A percentile compares a stretch with the other conserved stretches of the same genome.
Conservation (phyloP, 1,140 invertebrate species). For the Oryzaephilus surinamensis region DNA sequence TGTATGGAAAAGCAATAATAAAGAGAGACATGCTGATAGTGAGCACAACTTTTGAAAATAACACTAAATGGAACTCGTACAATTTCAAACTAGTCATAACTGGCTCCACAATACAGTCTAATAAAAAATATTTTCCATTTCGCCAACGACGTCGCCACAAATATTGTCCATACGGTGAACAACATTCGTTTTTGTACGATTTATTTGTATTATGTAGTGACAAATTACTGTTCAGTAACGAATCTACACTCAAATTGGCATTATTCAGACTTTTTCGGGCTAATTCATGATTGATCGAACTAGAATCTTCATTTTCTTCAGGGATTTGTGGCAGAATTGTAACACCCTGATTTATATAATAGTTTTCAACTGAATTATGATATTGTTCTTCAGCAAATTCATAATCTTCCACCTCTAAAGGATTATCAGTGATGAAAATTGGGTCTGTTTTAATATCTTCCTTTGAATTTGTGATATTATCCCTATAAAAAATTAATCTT, state of each 20-base stretch:
- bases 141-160: background rate
- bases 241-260: slow-evolving; percentile 3
- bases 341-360: slow-evolving; percentile 18
- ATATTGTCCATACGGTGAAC: slow-evolving; percentile 1
- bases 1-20: slow-evolving; percentile 16
- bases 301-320: slow-evolving; percentile 24
- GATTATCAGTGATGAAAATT: no score
- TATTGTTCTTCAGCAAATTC: no score
- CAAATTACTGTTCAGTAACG: no score
- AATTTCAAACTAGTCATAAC: slow-evolving; percentile 13
- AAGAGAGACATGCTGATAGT: slow-evolving; percentile 10
- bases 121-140: slow-evolving; percentile 11
- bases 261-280: slow-evolving; percentile 9
- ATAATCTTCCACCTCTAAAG: no score
- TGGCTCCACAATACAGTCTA: slow-evolving; percentile 17
- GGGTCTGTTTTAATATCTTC: no score
- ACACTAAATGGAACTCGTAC: slow-evolving; percentile 19
- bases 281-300: slow-evolving; percentile 19
- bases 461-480: no score
- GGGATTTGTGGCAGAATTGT: slow-evolving; percentile 23
- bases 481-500: no score
- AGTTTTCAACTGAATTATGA: slow-evolving; percentile 18
- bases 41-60: slow-evolving; percentile 21
- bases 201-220: slow-evolving; percentile 3
- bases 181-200: slow-evolving; percentile 3